These are phyloP conservation scores for Diorhabda sublineata DNA, from an alignment of 1,140 invertebrate species.

Conservation along the genomic window DNA sequence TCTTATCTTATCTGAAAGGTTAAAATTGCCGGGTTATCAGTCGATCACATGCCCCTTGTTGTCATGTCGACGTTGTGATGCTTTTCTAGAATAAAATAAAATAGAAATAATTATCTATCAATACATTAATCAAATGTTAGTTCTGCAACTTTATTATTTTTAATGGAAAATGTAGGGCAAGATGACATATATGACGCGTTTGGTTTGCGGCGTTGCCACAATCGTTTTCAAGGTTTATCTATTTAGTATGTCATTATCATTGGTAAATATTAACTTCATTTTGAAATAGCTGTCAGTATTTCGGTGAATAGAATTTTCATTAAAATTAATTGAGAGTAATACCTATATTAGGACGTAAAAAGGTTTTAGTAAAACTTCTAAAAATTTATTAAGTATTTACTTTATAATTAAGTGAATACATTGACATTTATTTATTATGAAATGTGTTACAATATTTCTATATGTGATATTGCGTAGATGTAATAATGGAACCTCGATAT, in stretches of 20 bases:
- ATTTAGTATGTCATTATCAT: neutral
- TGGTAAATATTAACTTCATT: neutral
- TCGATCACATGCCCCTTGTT: conserved; percentile 33
- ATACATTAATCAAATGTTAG: neutral
- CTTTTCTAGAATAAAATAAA: neutral
- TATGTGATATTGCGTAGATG: too few species aligned
- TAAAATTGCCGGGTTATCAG: conserved; percentile 31
- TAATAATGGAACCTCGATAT: too few species aligned
- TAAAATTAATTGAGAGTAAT: too few species aligned
- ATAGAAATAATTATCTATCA: too few species aligned
- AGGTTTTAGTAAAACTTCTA: too few species aligned
- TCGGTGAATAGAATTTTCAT: too few species aligned
- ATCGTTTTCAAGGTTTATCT: neutral
- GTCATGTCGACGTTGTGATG: conserved; percentile 21
- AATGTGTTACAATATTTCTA: too few species aligned
- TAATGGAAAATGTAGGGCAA: neutral
- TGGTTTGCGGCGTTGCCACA: neutral
- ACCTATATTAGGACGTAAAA: too few species aligned
- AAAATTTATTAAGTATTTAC: too few species aligned
- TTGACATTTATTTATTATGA: too few species aligned
- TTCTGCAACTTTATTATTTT: conserved; percentile 3
- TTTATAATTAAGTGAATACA: too few species aligned
- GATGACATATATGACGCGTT: neutral
- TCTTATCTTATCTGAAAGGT: conserved; percentile 31
- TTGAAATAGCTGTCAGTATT: neutral